These are phyloP conservation scores for Busseola fusca DNA, from an alignment of 2,888 invertebrate genomes.

Conservation along the genomic window DNA sequence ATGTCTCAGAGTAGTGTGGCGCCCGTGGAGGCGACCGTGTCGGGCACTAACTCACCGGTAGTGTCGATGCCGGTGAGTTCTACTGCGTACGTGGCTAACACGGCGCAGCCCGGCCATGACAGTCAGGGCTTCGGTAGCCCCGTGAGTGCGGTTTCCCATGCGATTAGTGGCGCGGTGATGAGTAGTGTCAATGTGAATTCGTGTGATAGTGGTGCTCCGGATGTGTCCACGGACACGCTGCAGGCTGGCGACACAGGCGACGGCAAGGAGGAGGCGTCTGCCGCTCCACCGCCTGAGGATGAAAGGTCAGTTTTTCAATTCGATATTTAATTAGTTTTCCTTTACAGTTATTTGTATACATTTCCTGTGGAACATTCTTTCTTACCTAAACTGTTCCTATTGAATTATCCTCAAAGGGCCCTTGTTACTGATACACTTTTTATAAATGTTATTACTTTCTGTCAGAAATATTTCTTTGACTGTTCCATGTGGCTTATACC, in stretches of 20 bases:
- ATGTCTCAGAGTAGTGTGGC: constrained; percentile 88
- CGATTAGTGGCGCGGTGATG: constrained; percentile 83
- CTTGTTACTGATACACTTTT: background rate
- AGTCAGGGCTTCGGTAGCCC: constrained; percentile 87
- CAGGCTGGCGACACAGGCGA: constrained; percentile 82
- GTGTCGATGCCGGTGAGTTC: constrained; percentile 86
- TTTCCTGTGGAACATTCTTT: background rate
- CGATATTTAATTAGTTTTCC: background rate
- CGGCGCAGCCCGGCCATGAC: constrained; percentile 80
- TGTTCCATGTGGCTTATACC: background rate
- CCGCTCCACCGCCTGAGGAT: constrained; percentile 81
- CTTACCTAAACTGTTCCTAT: constrained; percentile 1
- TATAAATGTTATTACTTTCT: background rate
- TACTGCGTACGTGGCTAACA: constrained; percentile 78
- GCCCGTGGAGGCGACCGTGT: constrained; percentile 83
- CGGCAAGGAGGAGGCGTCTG: constrained; percentile 83
- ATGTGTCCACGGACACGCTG: constrained; percentile 75
- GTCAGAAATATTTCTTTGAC: background rate
- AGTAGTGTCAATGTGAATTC: constrained; percentile 86
- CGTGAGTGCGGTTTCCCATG: constrained; percentile 86
- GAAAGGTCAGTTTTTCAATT: constrained; percentile 81
- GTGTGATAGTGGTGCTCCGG: constrained; percentile 85
- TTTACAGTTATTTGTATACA: background rate
- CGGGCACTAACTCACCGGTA: constrained; percentile 87
- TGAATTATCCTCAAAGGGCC: constrained; percentile 26